Evolutionary conservation across 2,113 vertebrate species (phyloP), one percentile per base, ranked within the genome.

Genomic region (Syngnathus floridae): DNA sequence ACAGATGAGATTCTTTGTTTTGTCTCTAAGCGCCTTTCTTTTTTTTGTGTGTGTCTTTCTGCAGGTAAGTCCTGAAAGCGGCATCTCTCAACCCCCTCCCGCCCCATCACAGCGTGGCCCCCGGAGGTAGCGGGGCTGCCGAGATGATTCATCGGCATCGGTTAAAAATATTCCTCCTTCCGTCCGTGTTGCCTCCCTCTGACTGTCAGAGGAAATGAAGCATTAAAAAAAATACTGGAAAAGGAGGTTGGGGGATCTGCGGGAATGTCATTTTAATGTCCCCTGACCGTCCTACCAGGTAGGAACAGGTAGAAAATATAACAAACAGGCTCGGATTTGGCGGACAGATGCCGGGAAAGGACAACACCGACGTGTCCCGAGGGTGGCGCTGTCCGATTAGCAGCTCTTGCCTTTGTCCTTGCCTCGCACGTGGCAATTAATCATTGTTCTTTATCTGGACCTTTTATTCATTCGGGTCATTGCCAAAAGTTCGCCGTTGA

Each of bases 1-100:
- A 31, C 26, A 31, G 26, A 52, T 52, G 22, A 21, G 3, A 22
- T 52, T 52, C 3, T 55, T 31, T 49, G 17, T 38, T 70, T 43
- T 31, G 38, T 17, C 21, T 65, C 38, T 17, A 49, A 65, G n/a
- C 31, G 2, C 2, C 22, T 12, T 65, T 10, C 5, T 3, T 52
- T 22, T 63, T 71, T 56, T 8, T 41, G n/a, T 46, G 1, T 51
- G 65, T 62, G 40, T 70, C 49, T 78, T 63, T 79, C 49, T 69
- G 62, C 86, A 90, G 90, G 90, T 91, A 89, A 91, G 90, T 76
- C 74, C 71, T 21, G 65, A 85, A 84, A 71, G 78, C 72, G 67
- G 64, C 80, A 72, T 73, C 78, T 73, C 66, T 81, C 64, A 68
- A 75, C 17, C 4, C 3, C 12, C 21, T 21, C 81, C 69, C 69